phyloP scores from a whole-genome alignment of 2,113 vertebrate species.

The Phalacrocorax carbo region DNA sequence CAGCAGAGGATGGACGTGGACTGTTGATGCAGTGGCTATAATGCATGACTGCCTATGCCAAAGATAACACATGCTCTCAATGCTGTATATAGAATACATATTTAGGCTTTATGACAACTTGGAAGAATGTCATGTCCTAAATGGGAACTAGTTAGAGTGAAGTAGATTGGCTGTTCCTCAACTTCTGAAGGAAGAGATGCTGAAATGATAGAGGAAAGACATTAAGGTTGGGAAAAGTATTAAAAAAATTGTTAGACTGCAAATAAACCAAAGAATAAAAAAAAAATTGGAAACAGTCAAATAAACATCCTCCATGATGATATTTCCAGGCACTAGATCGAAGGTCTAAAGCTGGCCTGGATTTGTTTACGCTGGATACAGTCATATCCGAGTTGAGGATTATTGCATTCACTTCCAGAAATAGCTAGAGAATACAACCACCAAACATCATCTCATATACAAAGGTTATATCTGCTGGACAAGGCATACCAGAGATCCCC shows the following conservation, averaged over 20 bases:
- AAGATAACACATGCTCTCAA: background rate
- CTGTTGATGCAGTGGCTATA: background rate
- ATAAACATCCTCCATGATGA: slow-evolving; percentile 43
- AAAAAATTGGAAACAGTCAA: background rate
- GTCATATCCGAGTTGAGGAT: slow-evolving; percentile 30
- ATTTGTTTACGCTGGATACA: slow-evolving; percentile 60
- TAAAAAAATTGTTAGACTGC: background rate
- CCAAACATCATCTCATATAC: background rate
- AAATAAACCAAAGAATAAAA: slow-evolving; percentile 25
- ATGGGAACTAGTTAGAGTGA: background rate
- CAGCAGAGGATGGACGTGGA: background rate
- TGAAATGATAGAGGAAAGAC: background rate
- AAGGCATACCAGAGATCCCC: background rate
- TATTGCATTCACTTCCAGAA: slow-evolving; percentile 43
- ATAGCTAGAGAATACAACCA: slow-evolving; percentile 10
- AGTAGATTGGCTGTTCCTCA: background rate
- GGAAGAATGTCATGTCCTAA: background rate
- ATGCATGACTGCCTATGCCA: background rate
- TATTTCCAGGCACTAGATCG: slow-evolving; percentile 34
- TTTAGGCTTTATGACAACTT: background rate
- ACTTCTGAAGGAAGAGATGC: background rate
- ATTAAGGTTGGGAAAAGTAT: background rate
- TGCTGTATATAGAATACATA: background rate
- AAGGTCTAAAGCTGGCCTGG: background rate
- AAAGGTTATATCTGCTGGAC: background rate